Evolutionary conservation across 2,888 invertebrate species (phyloP), one percentile per base, ranked within the genome.

Genomic region (Mechanitis mazaeus): DNA sequence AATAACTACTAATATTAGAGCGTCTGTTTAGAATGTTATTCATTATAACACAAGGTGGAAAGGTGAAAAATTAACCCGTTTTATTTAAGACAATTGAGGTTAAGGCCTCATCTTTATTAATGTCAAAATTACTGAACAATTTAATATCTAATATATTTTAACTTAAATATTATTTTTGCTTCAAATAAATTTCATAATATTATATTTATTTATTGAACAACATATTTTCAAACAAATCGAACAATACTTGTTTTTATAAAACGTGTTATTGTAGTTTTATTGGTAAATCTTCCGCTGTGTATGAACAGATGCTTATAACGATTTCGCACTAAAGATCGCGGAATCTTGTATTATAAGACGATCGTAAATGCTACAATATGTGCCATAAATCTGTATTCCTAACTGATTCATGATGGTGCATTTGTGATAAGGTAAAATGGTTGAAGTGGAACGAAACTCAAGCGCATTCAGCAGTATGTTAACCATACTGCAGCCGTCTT

Each of bases 1-100:
- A 80, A 85, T 78, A 79, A 77, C 70, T 69, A 70, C 70, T 77
- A 77, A 76, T 75, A 76, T 76, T 73, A 74, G 72, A 77, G 74
- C 74, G 75, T 76, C 76, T 71, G 71, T 67, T 64, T 67, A 71
- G 69, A 56, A 67, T 59, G 61, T 60, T 60, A 58, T 64, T 63
- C 59, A 64, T 61, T 64, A 47, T 59, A 54, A 33, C 20, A 33
- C 56, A 54, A 62, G 56, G 63, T 63, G 55, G 31, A 58, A 56
- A 56, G 33, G 45, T 59, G 50, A 58, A 60, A 58, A 63, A 60
- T 55, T 60, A 54, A 53, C 54, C 45, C 4, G 46, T 35, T 61
- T 50, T 11, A 45, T 33, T 6, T 6, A 33, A 6, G 20, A 33
- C 35, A 33, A 55, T 46, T 55, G 20, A 12, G 46, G n/a, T 50